These are phyloP conservation scores for Oryzias celebensis DNA, from an alignment of 2,113 vertebrate species.

Conservation along the genomic window DNA sequence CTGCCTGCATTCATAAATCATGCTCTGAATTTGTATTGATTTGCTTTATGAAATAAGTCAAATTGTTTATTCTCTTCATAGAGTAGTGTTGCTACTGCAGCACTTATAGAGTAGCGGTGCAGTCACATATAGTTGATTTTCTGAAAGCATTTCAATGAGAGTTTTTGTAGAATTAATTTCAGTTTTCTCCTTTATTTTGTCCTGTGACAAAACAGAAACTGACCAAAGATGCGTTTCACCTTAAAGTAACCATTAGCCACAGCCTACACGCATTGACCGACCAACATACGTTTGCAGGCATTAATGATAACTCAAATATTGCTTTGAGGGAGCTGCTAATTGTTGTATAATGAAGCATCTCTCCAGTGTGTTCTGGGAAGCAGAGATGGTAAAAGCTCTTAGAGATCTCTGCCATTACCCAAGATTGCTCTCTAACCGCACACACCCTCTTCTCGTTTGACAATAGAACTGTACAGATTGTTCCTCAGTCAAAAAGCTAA, in stretches of 20 bases:
- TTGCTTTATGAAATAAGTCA: conserved; percentile 36
- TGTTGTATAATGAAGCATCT: conserved; percentile 47
- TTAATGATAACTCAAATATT: conserved; percentile 49
- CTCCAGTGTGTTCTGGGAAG: conserved; percentile 59
- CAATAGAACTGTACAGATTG: neutral
- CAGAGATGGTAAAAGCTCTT: conserved; percentile 59
- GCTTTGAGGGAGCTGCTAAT: conserved; percentile 51
- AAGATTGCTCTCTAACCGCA: conserved; percentile 40
- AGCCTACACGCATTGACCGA: conserved; percentile 3
- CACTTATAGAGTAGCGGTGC: neutral
- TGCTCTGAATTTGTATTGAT: conserved; percentile 52
- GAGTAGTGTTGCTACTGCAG: conserved; percentile 13
- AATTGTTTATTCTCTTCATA: conserved; percentile 28
- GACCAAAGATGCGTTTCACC: neutral
- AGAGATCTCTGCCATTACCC: conserved; percentile 44
- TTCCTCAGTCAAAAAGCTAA: conserved; percentile 28
- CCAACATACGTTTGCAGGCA: conserved; percentile 38
- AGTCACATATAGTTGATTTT: neutral
- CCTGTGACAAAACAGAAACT: neutral
- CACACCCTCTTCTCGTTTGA: conserved; percentile 8
- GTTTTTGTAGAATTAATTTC: neutral
- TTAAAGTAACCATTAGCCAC: conserved; percentile 24
- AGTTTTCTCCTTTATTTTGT: neutral
- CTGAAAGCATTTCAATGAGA: neutral
- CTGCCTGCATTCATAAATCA: conserved; percentile 59